A percentile compares a stretch with the other conserved stretches of the same genome.
phyloP scores from a whole-genome alignment of 2,113 vertebrate species.

The Xiphophorus hellerii region DNA sequence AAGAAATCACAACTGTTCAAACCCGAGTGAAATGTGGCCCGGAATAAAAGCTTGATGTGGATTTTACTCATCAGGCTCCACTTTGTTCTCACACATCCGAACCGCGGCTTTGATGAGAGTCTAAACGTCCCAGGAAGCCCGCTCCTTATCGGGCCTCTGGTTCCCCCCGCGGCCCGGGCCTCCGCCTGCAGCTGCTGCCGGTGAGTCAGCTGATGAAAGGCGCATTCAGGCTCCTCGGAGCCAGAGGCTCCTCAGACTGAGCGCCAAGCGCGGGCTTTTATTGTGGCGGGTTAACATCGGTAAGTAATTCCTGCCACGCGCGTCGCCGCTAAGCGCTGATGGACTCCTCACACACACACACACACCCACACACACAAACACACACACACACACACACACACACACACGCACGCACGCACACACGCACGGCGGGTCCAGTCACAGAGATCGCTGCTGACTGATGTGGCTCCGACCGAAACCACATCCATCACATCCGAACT shows the following conservation, averaged over 20 bases:
- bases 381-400: no score
- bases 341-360: neutral
- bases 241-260: conserved; percentile 1
- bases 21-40: neutral
- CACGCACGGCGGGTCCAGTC: neutral
- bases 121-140: conserved; percentile 39
- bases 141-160: conserved; percentile 25
- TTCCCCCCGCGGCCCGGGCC: conserved; percentile 4
- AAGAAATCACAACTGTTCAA: neutral
- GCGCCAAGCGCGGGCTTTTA: conserved; percentile 32
- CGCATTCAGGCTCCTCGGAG: neutral
- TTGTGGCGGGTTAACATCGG: conserved; percentile 43
- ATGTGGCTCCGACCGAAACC: conserved; percentile 11
- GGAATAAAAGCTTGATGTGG: neutral
- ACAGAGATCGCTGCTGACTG: conserved; percentile 3
- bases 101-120: conserved; percentile 41
- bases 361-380: no score
- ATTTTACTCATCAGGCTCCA: conserved; percentile 18
- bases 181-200: conserved; percentile 15
- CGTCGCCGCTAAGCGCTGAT: neutral
- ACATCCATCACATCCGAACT: conserved; percentile 18
- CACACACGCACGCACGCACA: no score
- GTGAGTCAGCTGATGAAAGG: conserved; percentile 50
- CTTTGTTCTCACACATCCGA: conserved; percentile 26
- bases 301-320: conserved; percentile 44